Percentiles rank a stretch among this genome's conserved stretches.
These are phyloP conservation scores for Eupithecia exiguata DNA, from an alignment of 2,888 invertebrate species.

Conservation along the genomic window DNA sequence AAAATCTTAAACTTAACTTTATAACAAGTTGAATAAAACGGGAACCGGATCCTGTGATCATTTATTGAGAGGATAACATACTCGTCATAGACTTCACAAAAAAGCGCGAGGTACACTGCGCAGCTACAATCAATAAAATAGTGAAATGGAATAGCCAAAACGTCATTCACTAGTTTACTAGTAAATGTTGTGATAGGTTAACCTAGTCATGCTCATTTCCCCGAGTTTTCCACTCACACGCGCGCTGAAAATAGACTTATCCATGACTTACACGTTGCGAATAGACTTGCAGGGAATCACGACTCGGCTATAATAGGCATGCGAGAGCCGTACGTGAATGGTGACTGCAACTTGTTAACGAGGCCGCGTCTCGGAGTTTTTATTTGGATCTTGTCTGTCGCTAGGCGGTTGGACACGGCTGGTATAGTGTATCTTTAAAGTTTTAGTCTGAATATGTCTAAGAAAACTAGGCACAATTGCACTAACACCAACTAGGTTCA, in stretches of 20 bases:
- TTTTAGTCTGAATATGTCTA: not conserved
- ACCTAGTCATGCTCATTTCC: not conserved
- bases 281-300: not conserved
- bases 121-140: not conserved
- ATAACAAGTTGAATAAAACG: too few species aligned
- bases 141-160: not conserved
- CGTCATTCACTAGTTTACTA: not conserved
- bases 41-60: too few species aligned
- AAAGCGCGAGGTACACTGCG: not conserved
- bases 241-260: not conserved
- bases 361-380: slow-evolving; percentile 41
- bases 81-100: not conserved
- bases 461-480: too few species aligned
- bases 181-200: too few species aligned
- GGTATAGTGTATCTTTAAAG: slow-evolving; percentile 1
- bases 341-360: slow-evolving; percentile 63
- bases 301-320: not conserved
- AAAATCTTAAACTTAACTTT: too few species aligned
- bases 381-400: slow-evolving; percentile 23
- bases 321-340: slow-evolving; percentile 26
- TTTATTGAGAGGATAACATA: too few species aligned
- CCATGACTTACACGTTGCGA: not conserved
- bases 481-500: too few species aligned
- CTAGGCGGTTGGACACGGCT: not conserved
- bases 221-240: not conserved